These are phyloP conservation scores for Drosophila pandora DNA, from an alignment of 1,140 invertebrate genomes.

Conservation along the genomic window DNA sequence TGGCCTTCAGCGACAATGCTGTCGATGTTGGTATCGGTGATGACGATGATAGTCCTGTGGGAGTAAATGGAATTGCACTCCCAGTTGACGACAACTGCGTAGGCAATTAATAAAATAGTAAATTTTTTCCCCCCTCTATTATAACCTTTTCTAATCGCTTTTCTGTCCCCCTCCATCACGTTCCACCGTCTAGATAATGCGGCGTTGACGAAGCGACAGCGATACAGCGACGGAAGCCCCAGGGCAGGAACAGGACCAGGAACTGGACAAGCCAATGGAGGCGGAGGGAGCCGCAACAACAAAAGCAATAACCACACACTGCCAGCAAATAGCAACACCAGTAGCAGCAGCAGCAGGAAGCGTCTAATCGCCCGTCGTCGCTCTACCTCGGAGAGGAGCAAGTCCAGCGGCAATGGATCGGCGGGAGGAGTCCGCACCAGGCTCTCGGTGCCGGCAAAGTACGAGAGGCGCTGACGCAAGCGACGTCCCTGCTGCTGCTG, in stretches of 20 bases:
- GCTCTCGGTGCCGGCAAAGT: slow-evolving; percentile 73
- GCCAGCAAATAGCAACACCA: slow-evolving; percentile 57
- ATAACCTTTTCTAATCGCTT: slow-evolving; percentile 11
- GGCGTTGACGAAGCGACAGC: slow-evolving; percentile 56
- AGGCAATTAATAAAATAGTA: slow-evolving; percentile 40
- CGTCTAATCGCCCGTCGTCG: slow-evolving; percentile 43
- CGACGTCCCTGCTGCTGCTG: slow-evolving; percentile 62
- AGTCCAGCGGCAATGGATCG: slow-evolving; percentile 19
- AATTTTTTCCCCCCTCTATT: slow-evolving; percentile 15
- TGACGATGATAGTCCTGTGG: slow-evolving; percentile 42
- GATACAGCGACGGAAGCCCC: slow-evolving; percentile 60
- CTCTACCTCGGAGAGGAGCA: slow-evolving; percentile 55
- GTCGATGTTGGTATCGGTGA: slow-evolving; percentile 52
- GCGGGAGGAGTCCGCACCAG: slow-evolving; percentile 67
- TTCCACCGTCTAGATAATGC: slow-evolving; percentile 34
- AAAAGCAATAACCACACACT: slow-evolving; percentile 77
- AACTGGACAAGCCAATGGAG: slow-evolving; percentile 26
- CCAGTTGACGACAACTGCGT: slow-evolving; percentile 58
- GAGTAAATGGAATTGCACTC: slow-evolving; percentile 44
- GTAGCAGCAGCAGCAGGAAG: slow-evolving; percentile 14
- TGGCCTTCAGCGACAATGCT: slow-evolving; percentile 52
- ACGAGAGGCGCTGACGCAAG: slow-evolving; percentile 75
- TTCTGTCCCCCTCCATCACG: neutral
- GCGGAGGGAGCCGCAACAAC: slow-evolving; percentile 57
- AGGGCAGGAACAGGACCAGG: slow-evolving; percentile 9